Evolutionary conservation across 2,888 invertebrate genomes (phyloP), one percentile per base, ranked within the genome.

Genomic region (Ypsolopha sequella): DNA sequence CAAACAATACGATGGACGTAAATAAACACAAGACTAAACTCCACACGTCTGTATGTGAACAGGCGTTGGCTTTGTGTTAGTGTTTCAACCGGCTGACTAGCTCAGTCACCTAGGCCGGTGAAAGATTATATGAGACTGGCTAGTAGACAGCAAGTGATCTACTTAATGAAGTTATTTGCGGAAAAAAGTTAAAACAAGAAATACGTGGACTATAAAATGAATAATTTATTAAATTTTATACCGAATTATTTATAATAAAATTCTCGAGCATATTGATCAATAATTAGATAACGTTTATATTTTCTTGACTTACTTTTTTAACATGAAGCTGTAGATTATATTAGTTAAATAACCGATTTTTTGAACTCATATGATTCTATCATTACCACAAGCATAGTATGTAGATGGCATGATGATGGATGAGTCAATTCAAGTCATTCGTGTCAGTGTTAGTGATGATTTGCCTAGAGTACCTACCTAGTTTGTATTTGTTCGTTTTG

Each of bases 1-100:
- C 86, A 86, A 86, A 86, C 85, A 85, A 86, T 84, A 82, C 84
- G 78, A 72, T 71, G 85, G 85, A 86, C 86, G 86, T 86, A 86
- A 86, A 86, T 86, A 86, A 86, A 86, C 85, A 86, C 76, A 73
- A 77, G 78, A 72, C 68, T 66, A 48, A 73, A 73, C 72, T 65
- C 66, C 38, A 70, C 70, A 66, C 66, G 70, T 65, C 63, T 71
- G 72, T 70, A 73, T 68, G 67, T 66, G 73, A 76, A 75, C 73
- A 73, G 69, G 68, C 68, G 73, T 82, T 75, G 78, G 79, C 24
- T 77, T 63, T 80, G 78, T 76, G 73, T 76, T 75, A 66, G 75
- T 76, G 65, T 69, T 66, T 65, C 68, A 66, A 63, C 61, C 65
- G 55, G 65, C 62, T 61, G 61, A 60, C 60, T 58, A 61, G 65